These are phyloP conservation scores for Drosophila cognata DNA, from an alignment of 2,888 invertebrate genomes.

Conservation along the genomic window DNA sequence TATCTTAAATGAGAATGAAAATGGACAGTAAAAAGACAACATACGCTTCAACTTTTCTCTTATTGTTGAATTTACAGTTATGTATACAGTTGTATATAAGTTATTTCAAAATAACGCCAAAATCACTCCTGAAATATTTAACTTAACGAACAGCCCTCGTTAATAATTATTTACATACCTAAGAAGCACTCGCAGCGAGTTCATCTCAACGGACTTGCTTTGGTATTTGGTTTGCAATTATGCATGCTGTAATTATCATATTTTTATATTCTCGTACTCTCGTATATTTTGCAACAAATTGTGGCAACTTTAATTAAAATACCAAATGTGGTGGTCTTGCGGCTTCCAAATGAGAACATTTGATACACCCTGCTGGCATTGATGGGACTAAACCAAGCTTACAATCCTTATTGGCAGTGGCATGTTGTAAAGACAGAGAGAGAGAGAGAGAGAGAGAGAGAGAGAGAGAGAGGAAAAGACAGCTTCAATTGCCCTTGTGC, in stretches of 20 bases:
- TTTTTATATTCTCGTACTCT: slow-evolving; percentile 15
- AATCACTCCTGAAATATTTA: not conserved
- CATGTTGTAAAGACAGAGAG: not conserved
- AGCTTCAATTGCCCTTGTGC: slow-evolving; percentile 29
- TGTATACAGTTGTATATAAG: too few species aligned
- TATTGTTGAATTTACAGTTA: too few species aligned
- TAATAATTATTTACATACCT: slow-evolving; percentile 19
- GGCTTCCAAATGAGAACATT: not conserved
- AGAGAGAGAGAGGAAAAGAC: not conserved
- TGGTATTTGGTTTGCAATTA: slow-evolving; percentile 27
- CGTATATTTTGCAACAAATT: slow-evolving; percentile 56
- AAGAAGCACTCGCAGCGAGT: not conserved
- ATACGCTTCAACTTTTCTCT: too few species aligned
- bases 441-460: not conserved
- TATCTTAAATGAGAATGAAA: not conserved
- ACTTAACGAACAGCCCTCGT: slow-evolving; percentile 12
- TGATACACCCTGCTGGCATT: slow-evolving; percentile 15
- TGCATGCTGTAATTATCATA: slow-evolving; percentile 39
- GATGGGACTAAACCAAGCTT: slow-evolving; percentile 32
- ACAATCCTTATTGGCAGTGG: slow-evolving; percentile 26
- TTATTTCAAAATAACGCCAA: too few species aligned
- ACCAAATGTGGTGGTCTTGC: slow-evolving; percentile 31
- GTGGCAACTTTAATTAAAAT: slow-evolving; percentile 57
- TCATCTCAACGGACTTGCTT: not conserved
- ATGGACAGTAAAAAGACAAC: not conserved